phyloP scores from a whole-genome alignment of 2,113 vertebrate species.

The Butorides virescens region DNA sequence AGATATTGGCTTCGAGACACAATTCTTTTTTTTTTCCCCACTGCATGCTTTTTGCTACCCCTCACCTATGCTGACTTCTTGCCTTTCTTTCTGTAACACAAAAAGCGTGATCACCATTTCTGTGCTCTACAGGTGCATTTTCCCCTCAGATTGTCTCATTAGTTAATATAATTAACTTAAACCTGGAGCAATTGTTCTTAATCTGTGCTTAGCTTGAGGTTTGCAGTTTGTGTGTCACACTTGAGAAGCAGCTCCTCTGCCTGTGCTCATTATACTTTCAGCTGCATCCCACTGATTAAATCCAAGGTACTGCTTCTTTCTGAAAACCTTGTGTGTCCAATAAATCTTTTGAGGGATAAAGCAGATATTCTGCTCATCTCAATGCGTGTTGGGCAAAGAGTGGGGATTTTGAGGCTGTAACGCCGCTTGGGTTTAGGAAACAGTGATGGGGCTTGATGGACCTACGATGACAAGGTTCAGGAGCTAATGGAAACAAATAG shows the following conservation, averaged over 20 bases:
- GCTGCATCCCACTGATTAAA: not conserved
- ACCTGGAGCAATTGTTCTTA: not conserved
- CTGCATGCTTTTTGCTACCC: not conserved
- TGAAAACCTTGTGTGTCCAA: not conserved
- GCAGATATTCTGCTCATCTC: not conserved
- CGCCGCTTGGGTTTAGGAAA: fast-evolving
- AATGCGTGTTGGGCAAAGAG: fast-evolving
- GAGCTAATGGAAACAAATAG: not conserved
- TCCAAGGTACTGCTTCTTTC: not conserved
- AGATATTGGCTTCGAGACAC: not conserved
- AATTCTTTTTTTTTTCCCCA: not conserved
- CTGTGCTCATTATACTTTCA: not conserved
- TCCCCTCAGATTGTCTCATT: not conserved
- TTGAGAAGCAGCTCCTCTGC: not conserved
- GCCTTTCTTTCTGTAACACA: not conserved
- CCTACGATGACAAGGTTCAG: fast-evolving
- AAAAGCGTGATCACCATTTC: not conserved
- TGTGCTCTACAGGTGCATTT: not conserved
- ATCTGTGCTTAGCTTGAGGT: not conserved
- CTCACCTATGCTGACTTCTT: not conserved
- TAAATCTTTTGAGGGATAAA: not conserved
- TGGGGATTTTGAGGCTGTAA: not conserved
- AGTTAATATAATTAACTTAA: not conserved
- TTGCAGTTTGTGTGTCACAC: not conserved
- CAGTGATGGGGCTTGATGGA: not conserved